Evolutionary conservation across 2,797 vertebrate genomes (phyloP).

Genomic region (Merluccius polli): DNA sequence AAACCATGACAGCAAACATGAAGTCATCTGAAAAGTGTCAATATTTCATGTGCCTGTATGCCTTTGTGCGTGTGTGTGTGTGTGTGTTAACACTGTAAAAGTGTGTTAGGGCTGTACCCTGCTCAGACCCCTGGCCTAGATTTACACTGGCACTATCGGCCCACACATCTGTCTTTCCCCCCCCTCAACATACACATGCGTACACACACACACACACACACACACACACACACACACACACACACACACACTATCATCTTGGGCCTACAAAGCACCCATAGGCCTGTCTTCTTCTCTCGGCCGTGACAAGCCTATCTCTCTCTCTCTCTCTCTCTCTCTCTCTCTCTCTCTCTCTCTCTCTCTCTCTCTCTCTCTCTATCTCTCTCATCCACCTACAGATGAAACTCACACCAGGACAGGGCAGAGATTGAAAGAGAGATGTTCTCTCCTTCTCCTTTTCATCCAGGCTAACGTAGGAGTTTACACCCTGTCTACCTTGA

Average conservation of each 20-base stretch:
- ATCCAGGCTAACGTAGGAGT: no score
- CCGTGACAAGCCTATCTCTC: not conserved
- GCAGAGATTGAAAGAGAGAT: no score
- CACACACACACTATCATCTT: not conserved
- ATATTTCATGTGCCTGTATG: not conserved
- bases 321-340: constrained; percentile 12
- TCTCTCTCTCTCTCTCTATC: no score
- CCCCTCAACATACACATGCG: no score
- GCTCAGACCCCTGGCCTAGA: not conserved
- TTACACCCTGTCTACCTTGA: not conserved
- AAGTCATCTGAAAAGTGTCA: not conserved
- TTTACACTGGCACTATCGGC: not conserved
- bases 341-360: no score
- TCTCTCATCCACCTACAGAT: no score
- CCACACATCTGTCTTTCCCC: not conserved
- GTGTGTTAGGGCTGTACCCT: not conserved
- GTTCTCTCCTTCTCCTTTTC: no score
- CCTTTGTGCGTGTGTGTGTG: not conserved
- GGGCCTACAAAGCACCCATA: not conserved
- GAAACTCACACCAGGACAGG: no score
- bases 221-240: not conserved
- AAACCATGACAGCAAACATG: not conserved
- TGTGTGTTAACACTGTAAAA: no score
- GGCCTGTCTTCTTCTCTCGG: no score
- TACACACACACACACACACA: not conserved